These are phyloP conservation scores for Theretra japonica DNA, from an alignment of 2,888 invertebrate genomes.

Conservation along the genomic window DNA sequence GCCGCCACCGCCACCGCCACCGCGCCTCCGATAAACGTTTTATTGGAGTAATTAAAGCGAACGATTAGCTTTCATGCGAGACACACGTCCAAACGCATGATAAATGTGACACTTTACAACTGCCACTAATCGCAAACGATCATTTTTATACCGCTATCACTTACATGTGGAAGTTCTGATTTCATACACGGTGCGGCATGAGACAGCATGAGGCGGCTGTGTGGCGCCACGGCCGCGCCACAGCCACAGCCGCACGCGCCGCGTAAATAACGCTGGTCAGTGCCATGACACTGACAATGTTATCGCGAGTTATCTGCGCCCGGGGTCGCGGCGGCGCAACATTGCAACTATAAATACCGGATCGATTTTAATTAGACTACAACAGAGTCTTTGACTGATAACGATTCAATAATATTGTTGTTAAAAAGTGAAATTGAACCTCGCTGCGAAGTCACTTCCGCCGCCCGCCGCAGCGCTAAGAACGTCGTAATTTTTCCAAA, in stretches of 20 bases:
- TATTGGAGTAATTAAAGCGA: constrained; percentile 80
- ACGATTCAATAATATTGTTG: constrained; percentile 58
- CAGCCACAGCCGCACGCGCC: constrained; percentile 12
- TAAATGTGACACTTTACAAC: constrained; percentile 72
- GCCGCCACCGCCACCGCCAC: constrained; percentile 67
- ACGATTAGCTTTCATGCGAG: constrained; percentile 73
- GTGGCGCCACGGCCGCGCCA: constrained; percentile 2
- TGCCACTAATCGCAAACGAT: constrained; percentile 60
- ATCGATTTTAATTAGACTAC: constrained; percentile 80
- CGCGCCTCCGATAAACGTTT: constrained; percentile 77
- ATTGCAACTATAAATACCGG: constrained; percentile 75
- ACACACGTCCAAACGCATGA: constrained; percentile 72
- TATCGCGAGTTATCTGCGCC: constrained; percentile 66
- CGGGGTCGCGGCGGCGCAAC: constrained; percentile 67
- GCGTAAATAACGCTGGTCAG: constrained; percentile 74
- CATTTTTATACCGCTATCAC: constrained; percentile 62
- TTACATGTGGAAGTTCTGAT: constrained; percentile 58
- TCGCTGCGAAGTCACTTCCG: constrained; percentile 73
- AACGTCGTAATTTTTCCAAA: constrained; percentile 61
- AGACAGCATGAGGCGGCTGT: background rate
- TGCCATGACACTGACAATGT: constrained; percentile 72
- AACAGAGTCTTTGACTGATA: constrained; percentile 82
- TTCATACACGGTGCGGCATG: constrained; percentile 44
- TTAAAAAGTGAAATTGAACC: constrained; percentile 69
- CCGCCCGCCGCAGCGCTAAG: constrained; percentile 36